These are phyloP conservation scores for Esox niger DNA, from an alignment of 2,113 vertebrate species.

Conservation along the genomic window DNA sequence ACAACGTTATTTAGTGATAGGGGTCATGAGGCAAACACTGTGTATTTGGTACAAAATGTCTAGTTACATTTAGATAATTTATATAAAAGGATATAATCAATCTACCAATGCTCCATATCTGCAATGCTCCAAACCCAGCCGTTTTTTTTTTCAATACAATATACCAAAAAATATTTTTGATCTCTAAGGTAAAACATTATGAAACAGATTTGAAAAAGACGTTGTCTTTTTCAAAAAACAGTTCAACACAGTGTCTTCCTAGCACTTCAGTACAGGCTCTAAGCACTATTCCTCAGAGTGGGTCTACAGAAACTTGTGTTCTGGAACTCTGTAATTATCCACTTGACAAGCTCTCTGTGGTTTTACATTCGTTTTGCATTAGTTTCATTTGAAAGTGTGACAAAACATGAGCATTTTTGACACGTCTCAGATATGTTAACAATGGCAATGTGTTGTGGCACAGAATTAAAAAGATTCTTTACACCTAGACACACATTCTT, in stretches of 20 bases:
- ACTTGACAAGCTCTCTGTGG: slow-evolving; percentile 56
- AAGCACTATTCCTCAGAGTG: slow-evolving; percentile 32
- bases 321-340: slow-evolving; percentile 53
- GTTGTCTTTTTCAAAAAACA: not conserved
- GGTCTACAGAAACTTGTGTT: slow-evolving; percentile 39
- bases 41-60: not conserved
- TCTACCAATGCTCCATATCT: not conserved
- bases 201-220: no score
- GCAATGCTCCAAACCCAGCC: not conserved
- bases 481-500: slow-evolving; percentile 68
- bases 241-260: not conserved
- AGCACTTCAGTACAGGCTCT: not conserved
- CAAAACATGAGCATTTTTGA: slow-evolving; percentile 67
- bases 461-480: slow-evolving; percentile 69
- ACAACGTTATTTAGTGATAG: slow-evolving; percentile 34
- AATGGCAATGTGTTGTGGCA: slow-evolving; percentile 58
- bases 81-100: not conserved
- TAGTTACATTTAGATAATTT: not conserved
- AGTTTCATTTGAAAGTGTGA: slow-evolving; percentile 65
- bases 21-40: slow-evolving; percentile 3
- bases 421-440: slow-evolving; percentile 72
- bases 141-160: not conserved
- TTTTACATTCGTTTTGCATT: slow-evolving; percentile 44
- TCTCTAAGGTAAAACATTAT: not conserved
- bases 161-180: not conserved